phyloP scores from a whole-genome alignment of 2,797 vertebrate species.

The Macropodus opercularis region DNA sequence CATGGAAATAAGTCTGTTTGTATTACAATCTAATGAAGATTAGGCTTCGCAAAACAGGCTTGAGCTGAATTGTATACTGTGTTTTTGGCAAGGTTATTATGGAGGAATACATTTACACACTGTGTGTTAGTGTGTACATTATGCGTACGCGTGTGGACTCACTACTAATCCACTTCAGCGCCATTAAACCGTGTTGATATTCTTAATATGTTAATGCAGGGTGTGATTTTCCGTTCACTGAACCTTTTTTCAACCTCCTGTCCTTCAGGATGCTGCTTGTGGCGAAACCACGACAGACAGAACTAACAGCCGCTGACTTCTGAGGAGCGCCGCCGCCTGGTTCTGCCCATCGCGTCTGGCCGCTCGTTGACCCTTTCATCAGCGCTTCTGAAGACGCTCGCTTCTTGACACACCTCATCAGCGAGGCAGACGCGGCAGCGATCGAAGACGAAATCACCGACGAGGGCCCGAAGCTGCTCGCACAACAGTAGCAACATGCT shows the following conservation, averaged over 20 bases:
- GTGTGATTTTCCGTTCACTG: constrained; percentile 23
- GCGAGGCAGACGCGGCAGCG: constrained; percentile 39
- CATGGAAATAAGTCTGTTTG: constrained; percentile 63
- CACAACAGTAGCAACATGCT: constrained; percentile 71
- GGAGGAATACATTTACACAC: constrained; percentile 24
- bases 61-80: constrained; percentile 49
- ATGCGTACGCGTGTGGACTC: neutral
- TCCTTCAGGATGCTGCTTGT: constrained; percentile 69
- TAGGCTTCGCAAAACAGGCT: constrained; percentile 41
- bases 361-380: constrained; percentile 58
- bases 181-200: constrained; percentile 13
- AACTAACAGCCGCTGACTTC: constrained; percentile 70
- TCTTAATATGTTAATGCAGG: constrained; percentile 27
- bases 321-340: constrained; percentile 57
- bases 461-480: constrained; percentile 54
- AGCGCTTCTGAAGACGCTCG: constrained; percentile 33
- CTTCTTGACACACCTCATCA: constrained; percentile 60
- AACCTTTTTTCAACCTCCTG: constrained; percentile 19
- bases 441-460: constrained; percentile 45
- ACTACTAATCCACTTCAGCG: constrained; percentile 18
- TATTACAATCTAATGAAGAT: constrained; percentile 68
- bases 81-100: constrained; percentile 51
- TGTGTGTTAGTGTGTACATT: constrained; percentile 11
- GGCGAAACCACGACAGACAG: constrained; percentile 80
- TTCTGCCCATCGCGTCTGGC: constrained; percentile 52